Evolutionary conservation across 2,888 invertebrate species (phyloP).

Genomic region (Enchytraeus crypticus): DNA sequence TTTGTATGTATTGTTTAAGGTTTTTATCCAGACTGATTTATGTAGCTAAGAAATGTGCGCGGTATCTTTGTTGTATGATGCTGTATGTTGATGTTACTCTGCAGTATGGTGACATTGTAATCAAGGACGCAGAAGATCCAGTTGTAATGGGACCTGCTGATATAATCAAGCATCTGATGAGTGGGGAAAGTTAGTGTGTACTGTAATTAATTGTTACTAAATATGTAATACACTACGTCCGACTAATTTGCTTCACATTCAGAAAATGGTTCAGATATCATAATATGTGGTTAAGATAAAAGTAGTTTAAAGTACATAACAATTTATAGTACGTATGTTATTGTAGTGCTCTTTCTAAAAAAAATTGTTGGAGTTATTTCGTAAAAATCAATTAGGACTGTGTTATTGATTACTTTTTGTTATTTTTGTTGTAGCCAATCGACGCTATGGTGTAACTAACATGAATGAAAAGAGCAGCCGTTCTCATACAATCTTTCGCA

Average conservation of each 20-base stretch:
- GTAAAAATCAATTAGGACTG: no score
- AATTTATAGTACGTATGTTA: no score
- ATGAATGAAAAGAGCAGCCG: slow-evolving; percentile 83
- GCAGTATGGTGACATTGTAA: slow-evolving; percentile 56
- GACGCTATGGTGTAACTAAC: slow-evolving; percentile 69
- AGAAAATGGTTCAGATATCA: no score
- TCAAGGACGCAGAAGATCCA: slow-evolving; percentile 54
- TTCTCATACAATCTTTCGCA: slow-evolving; percentile 78
- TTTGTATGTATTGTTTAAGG: background rate
- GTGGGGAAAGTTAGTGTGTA: slow-evolving; percentile 40
- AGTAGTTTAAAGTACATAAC: no score
- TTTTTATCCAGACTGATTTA: background rate
- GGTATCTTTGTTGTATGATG: no score
- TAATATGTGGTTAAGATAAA: no score
- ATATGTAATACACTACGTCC: background rate
- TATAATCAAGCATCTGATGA: slow-evolving; percentile 51
- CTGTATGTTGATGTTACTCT: background rate
- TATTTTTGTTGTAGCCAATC: slow-evolving; percentile 37
- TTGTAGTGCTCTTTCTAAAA: no score
- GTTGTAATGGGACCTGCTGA: slow-evolving; percentile 29
- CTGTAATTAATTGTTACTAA: background rate
- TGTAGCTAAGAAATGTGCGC: no score
- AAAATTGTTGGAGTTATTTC: no score
- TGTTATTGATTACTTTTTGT: slow-evolving; percentile 3
- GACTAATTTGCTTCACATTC: no score